Evolutionary conservation across 2,888 invertebrate species (phyloP).

Genomic region (Mamestra brassicae): DNA sequence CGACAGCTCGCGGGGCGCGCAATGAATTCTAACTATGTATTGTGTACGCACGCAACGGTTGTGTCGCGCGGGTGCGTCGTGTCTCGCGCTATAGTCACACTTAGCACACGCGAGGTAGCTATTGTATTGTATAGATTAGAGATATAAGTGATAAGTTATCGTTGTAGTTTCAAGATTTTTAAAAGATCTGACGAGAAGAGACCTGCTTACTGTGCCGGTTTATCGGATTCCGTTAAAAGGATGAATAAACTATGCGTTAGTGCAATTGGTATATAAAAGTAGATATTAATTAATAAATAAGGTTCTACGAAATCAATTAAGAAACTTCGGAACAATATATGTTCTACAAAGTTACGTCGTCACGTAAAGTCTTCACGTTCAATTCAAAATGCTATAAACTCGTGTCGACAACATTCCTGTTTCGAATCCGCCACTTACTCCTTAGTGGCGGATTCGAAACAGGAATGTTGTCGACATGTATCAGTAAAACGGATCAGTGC

Average conservation of each 20-base stretch:
- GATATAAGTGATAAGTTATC: background rate
- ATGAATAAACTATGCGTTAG: background rate
- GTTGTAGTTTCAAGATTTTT: background rate
- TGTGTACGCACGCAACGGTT: slow-evolving; percentile 63
- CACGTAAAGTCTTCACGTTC: background rate
- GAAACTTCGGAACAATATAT: background rate
- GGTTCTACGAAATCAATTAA: background rate
- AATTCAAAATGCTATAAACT: slow-evolving; percentile 4
- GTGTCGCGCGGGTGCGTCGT: slow-evolving; percentile 10
- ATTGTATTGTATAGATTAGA: slow-evolving; percentile 16
- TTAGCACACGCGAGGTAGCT: slow-evolving; percentile 53
- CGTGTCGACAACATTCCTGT: slow-evolving; percentile 34
- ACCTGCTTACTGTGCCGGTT: background rate
- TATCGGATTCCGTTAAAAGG: background rate
- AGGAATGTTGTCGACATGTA: slow-evolving; percentile 37
- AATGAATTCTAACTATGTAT: slow-evolving; percentile 69
- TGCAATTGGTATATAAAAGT: background rate
- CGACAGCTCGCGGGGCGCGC: slow-evolving; percentile 65
- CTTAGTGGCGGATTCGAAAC: background rate
- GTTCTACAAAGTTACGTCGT: background rate
- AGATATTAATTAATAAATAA: background rate
- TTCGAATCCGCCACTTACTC: slow-evolving; percentile 7
- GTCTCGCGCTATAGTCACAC: slow-evolving; percentile 53
- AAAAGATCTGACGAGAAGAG: background rate
- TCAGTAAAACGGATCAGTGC: slow-evolving; percentile 24